Base-by-base conservation (phyloP, 2,888 invertebrate genomes). In the Meteorus cinctellus region DNA sequence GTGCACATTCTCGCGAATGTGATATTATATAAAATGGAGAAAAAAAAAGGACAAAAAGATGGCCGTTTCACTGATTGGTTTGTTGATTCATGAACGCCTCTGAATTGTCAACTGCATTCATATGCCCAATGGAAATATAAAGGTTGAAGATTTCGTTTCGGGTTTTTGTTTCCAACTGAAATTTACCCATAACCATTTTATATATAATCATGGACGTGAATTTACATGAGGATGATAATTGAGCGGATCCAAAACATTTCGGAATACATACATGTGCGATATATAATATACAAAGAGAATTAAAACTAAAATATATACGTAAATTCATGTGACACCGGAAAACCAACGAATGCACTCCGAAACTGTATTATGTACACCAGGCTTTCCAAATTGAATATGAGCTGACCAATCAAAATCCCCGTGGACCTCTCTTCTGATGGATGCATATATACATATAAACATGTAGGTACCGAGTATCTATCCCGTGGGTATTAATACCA, bases 321-420 rank as follows among this genome's bases (percentile, higher is more conserved):
- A 0, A 6, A 34, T 5, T 1, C 2, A 41, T 45, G 24, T 55
- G 63, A 51, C 63, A 69, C 34, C 55, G 60, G 45, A 19, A 36
- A 70, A 45, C 29, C 24, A 59, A 34, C 34, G 48, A n/a, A 29
- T 70, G 59, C 19, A 41, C 51, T 19, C 41, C 27, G 45, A 63
- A 74, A 68, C 14, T 29, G 62, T 41, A 24, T 45, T 60, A 41
- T 66, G 62, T 19, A 29, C 48, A 41, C 41, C 36, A 60, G 24
- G 41, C 45, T 66, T 66, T 68, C n/a, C 41, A 68, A 72, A 73
- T 8, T 74, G 62, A 14, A 74, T 74, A 55, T 55, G 24, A 60
- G 31, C 74, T 66, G 67, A 67, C 68, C 74, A 74, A 74, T 68
- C 74, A 59, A 68, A 74, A 74, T 34, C 60, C 59, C 68, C n/a